A percentile compares a stretch with the other conserved stretches of the same genome.
These are phyloP conservation scores for Stictonetta naevosa DNA, from an alignment of 2,113 vertebrate species.

Conservation along the genomic window DNA sequence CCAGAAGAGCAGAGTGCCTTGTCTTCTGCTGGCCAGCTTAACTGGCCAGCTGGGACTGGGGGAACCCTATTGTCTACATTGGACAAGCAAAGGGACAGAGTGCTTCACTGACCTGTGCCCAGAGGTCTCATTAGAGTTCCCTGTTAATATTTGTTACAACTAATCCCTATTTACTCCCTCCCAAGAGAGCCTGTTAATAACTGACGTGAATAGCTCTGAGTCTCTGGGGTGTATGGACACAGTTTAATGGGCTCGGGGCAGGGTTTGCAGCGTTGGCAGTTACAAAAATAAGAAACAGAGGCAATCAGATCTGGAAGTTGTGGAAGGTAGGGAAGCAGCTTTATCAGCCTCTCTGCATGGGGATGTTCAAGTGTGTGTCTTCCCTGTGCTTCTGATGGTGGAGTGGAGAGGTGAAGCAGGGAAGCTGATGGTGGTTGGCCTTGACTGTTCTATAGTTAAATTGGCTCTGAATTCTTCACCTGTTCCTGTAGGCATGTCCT, in stretches of 20 bases:
- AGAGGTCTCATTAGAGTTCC: not conserved
- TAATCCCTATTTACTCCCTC: not conserved
- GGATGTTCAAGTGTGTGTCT: not conserved
- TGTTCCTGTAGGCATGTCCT: not conserved
- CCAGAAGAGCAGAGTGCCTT: not conserved
- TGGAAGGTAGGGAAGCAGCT: not conserved
- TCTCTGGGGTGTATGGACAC: rapidly evolving
- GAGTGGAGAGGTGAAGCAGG: not conserved
- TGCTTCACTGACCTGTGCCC: not conserved
- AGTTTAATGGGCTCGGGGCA: not conserved
- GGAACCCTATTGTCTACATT: rapidly evolving
- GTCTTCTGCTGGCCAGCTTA: not conserved
- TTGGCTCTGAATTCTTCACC: not conserved
- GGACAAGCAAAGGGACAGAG: not conserved
- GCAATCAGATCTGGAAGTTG: not conserved
- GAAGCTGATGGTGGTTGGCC: not conserved
- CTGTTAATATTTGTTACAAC: not conserved
- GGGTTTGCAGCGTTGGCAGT: not conserved
- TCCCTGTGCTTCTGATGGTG: not conserved
- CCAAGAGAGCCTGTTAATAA: not conserved
- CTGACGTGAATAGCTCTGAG: not conserved
- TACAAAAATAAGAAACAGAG: not conserved
- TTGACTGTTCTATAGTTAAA: not conserved
- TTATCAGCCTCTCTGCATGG: not conserved
- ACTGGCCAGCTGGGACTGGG: not conserved